Evolutionary conservation across 1,140 invertebrate genomes (phyloP), one percentile per base, ranked within the genome.

Genomic region (Eueides isabella): DNA sequence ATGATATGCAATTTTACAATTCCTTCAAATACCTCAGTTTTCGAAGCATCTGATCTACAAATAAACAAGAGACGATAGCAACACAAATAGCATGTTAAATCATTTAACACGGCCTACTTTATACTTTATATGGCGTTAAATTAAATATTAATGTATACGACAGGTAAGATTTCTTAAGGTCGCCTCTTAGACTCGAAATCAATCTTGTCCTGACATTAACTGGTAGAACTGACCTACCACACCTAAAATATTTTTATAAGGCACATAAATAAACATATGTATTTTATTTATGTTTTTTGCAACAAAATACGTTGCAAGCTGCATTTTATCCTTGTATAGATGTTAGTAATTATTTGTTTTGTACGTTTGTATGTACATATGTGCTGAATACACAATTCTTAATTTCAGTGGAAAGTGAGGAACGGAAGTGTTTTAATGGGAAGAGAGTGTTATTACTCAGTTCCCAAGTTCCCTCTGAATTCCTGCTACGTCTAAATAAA

Each of bases 201-300:
- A 55, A 55, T 55, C 48, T 55, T 55, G 23, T 26, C 9, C 48
- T 55, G 48, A 55, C 48, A 55, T 55, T 55, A 55, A 55, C 48
- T 26, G 48, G 48, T 55, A 55, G 48, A 35, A 29, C 68, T 71
- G 69, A 71, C 69, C 69, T 71, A 64, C 61, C 62, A 38, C 62
- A 71, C 67, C 67, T 69, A 48, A 16, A 69, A 71, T 38, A 16
- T 62, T 29, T 71, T 70, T 63, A 71, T 41, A 41, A 63, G 19
- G 16, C 55, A 38, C n/a, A 44, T 63, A 62, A 70, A 63, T 31
- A 38, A 35, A 62, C 31, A 35, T 62, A 12, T 6, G 41, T n/a
- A 33, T 38, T 61, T 55, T 55, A 29, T 70, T 30, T 48, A 41
- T 30, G n/a, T 41, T 44, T 67, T 67, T 67, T 67, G 28, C 65